Percentiles rank a stretch among this genome's conserved stretches.
Evolutionary conservation across 2,888 invertebrate genomes (phyloP).

Genomic region (Tortricodes alternella): DNA sequence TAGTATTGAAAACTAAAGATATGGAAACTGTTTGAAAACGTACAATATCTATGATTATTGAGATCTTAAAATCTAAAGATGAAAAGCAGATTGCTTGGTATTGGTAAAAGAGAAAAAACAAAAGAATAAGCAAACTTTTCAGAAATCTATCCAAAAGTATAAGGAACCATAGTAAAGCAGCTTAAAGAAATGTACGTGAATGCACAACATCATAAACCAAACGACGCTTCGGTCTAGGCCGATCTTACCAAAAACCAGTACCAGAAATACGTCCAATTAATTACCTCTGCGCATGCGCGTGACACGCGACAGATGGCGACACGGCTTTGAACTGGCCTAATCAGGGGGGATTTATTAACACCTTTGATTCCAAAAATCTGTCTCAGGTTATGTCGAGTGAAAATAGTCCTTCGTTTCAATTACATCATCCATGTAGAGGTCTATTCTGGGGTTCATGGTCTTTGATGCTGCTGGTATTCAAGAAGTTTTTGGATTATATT

Average conservation of each 20-base stretch:
- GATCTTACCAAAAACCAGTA: not conserved
- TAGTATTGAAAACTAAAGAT: slow-evolving; percentile 10
- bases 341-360: slow-evolving; percentile 69
- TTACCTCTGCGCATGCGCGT: slow-evolving; percentile 61
- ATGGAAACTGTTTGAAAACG: not conserved
- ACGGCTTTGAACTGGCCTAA: slow-evolving; percentile 70
- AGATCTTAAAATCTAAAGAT: not conserved
- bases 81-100: not conserved
- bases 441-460: not conserved
- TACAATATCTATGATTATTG: not conserved
- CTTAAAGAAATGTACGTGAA: too few species aligned
- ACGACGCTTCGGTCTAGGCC: too few species aligned
- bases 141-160: too few species aligned
- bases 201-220: too few species aligned
- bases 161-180: too few species aligned
- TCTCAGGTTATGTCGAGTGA: not conserved
- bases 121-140: too few species aligned
- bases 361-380: slow-evolving; percentile 16
- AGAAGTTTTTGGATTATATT: too few species aligned
- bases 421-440: not conserved
- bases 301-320: slow-evolving; percentile 77
- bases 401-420: not conserved
- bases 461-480: too few species aligned
- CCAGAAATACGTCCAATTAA: slow-evolving; percentile 41
- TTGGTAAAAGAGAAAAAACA: too few species aligned